Conservation (phyloP, 2,113 vertebrate species). For the Aythya baeri region DNA sequence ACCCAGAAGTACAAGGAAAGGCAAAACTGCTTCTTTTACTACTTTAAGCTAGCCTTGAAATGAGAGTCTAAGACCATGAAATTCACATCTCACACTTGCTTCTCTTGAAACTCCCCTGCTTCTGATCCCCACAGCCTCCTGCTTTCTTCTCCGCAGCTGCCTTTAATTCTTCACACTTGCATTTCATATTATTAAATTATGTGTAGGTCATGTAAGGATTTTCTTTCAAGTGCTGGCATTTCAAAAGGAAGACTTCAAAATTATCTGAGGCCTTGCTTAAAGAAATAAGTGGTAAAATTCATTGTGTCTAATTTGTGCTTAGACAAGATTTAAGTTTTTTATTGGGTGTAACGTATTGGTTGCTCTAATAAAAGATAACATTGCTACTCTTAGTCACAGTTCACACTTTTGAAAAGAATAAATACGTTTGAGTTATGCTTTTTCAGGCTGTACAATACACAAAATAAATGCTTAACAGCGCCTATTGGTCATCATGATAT, state of each 20-base stretch:
- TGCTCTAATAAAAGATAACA: neutral
- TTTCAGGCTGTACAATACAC: neutral
- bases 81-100: neutral
- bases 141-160: neutral
- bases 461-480: neutral
- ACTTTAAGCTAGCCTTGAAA: neutral
- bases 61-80: neutral
- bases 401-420: neutral
- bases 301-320: neutral
- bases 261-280: neutral
- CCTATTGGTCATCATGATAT: neutral
- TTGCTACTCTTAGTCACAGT: neutral
- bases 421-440: neutral
- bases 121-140: neutral
- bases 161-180: neutral
- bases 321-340: neutral
- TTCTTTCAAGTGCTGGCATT: neutral
- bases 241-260: constrained; percentile 13
- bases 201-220: neutral
- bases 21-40: neutral
- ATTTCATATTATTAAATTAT: neutral
- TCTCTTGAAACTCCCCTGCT: neutral
- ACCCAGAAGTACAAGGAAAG: neutral
- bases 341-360: neutral
- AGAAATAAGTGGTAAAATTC: neutral